phyloP scores from a whole-genome alignment of 2,113 vertebrate genomes.

The Podilymbus podiceps region DNA sequence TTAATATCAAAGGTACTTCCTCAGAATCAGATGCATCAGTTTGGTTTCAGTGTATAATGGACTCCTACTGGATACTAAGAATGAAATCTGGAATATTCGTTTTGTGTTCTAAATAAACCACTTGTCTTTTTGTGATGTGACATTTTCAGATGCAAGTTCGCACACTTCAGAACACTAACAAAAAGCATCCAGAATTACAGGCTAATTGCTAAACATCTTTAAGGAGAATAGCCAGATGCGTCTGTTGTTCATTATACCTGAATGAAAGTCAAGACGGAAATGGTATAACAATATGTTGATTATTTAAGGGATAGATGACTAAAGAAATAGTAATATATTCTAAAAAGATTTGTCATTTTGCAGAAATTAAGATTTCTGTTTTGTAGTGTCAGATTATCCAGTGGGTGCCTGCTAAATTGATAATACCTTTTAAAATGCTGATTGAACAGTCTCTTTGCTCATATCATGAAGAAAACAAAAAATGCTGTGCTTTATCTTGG shows the following conservation, averaged over 20 bases:
- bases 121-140: not conserved
- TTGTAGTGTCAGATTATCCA: not conserved
- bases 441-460: not conserved
- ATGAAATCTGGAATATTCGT: not conserved
- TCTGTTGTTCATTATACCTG: not conserved
- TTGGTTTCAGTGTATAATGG: not conserved
- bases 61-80: not conserved
- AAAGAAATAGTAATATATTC: not conserved
- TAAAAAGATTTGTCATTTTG: not conserved
- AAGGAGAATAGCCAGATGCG: not conserved
- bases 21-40: not conserved
- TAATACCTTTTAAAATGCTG: not conserved
- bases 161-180: not conserved
- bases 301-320: not conserved
- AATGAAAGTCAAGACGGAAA: not conserved
- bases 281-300: not conserved
- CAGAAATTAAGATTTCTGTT: not conserved
- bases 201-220: not conserved
- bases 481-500: not conserved
- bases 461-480: not conserved
- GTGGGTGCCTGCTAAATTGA: not conserved
- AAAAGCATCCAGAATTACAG: not conserved
- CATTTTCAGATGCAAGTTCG: not conserved
- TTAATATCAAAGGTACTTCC: not conserved
- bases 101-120: not conserved